Evolutionary conservation across 2,888 invertebrate genomes (phyloP), one percentile per base, ranked within the genome.

Genomic region (Mesorhabditis belari): DNA sequence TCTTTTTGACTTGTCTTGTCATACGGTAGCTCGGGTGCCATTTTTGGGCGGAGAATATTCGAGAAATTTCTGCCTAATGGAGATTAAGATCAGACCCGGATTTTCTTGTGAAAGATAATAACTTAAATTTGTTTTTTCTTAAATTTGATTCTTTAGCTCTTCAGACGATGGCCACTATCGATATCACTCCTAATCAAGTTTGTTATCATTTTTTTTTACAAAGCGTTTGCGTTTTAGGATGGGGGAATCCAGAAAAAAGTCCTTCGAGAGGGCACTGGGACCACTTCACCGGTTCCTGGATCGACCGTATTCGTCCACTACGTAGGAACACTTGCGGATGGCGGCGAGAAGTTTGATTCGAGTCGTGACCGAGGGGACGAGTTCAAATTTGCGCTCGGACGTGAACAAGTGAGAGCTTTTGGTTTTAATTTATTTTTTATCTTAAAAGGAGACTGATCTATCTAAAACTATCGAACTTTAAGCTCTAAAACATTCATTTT

Each of bases 281-380:
- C 63, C n/a, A 67, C 60, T 23, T 67, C 69, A 56, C 76, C 77
- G 6, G 27, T 63, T 5, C 61, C 59, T 27, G 77, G 77, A 27
- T 67, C 70, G 29, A 71, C 69, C 35, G 77, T 77, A 53, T 23
- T 63, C 61, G 88, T 92, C 0, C 93, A 96, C 82, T 96, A 96
- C 81, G 89, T 89, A 2, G 95, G 95, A 28, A 90, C 89, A 2
- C 85, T 95, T 28, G 70, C 75, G 28, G 89, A 92, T 83, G 95
- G 95, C 49, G 95, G 95, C 49, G 88, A 89, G 3, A 87, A 89
- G 80, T 95, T 96, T 81, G 96, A 96, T 83, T 91, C 92, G 0
- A 93, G 92, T 81, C 86, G 87, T 71, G 89, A 90, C 73, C 86
- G 91, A 63, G 87, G 87, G 66, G 87, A 89, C 65, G 88, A 90